Percentiles rank a stretch among this genome's conserved stretches.
Conservation (phyloP, 2,113 vertebrate species). For the Dromaius novaehollandiae region DNA sequence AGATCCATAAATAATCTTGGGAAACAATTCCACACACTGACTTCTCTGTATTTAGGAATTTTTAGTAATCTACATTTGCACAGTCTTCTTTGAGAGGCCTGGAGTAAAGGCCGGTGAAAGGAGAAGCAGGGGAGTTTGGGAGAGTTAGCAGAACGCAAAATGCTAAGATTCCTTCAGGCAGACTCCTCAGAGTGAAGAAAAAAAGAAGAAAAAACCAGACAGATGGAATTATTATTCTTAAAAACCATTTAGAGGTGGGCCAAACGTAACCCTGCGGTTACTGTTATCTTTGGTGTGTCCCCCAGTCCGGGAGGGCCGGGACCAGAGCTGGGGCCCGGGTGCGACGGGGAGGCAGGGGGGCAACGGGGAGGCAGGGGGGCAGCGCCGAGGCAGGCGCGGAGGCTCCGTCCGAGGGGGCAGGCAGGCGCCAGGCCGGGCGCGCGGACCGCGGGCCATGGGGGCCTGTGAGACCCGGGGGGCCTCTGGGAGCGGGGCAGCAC, state of each 20-base stretch:
- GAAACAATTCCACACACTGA: neutral
- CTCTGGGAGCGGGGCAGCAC: neutral
- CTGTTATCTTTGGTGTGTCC: neutral
- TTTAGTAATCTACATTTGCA: neutral
- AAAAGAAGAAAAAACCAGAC: neutral
- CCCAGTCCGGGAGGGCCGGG: neutral
- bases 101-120: neutral
- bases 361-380: neutral
- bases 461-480: rapidly evolving
- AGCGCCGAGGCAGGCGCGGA: neutral
- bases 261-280: neutral
- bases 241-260: too few relatives aligned
- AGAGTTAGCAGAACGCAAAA: neutral
- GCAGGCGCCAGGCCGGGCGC: too few relatives aligned
- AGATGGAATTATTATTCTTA: neutral
- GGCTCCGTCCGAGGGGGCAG: too few relatives aligned
- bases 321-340: neutral
- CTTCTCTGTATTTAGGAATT: neutral
- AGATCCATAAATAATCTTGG: neutral
- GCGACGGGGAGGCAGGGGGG: neutral
- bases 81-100: neutral
- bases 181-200: neutral
- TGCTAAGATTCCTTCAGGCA: neutral
- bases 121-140: too few relatives aligned
- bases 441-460: neutral